A percentile compares a stretch with the other conserved stretches of the same genome.
These are phyloP conservation scores for Augiades crinisus DNA, from an alignment of 2,888 invertebrate genomes.

Conservation along the genomic window DNA sequence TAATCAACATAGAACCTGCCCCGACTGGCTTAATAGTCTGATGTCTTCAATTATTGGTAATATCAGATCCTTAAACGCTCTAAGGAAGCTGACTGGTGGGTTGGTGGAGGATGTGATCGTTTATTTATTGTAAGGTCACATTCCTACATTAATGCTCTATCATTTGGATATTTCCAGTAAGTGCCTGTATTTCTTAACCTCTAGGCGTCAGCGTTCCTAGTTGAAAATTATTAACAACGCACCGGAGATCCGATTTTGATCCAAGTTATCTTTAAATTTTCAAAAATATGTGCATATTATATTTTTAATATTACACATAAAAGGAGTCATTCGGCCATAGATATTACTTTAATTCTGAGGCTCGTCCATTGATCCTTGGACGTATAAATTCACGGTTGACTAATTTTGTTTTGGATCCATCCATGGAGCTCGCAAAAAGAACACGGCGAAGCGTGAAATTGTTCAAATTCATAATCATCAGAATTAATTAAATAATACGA, in stretches of 20 bases:
- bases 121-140: conserved; percentile 44
- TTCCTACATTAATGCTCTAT: conserved; percentile 12
- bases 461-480: conserved; percentile 1
- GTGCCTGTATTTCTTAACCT: background rate
- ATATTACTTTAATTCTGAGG: background rate
- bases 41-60: conserved; percentile 77
- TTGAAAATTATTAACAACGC: no score
- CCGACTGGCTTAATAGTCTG: conserved; percentile 67
- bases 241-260: no score
- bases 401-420: conserved; percentile 2
- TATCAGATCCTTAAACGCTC: conserved; percentile 74
- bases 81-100: conserved; percentile 70
- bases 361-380: background rate
- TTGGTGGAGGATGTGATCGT: conserved; percentile 41
- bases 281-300: no score
- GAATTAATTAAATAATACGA: background rate
- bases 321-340: background rate
- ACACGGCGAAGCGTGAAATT: conserved; percentile 5
- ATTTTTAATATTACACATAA: background rate
- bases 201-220: no score
- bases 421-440: background rate
- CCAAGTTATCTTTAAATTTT: no score
- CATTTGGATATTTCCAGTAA: conserved; percentile 8
- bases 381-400: conserved; percentile 3
- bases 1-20: conserved; percentile 76